Evolutionary conservation across 2,888 invertebrate species (phyloP), one percentile per base, ranked within the genome.

Genomic region (Harpalus rubripes): DNA sequence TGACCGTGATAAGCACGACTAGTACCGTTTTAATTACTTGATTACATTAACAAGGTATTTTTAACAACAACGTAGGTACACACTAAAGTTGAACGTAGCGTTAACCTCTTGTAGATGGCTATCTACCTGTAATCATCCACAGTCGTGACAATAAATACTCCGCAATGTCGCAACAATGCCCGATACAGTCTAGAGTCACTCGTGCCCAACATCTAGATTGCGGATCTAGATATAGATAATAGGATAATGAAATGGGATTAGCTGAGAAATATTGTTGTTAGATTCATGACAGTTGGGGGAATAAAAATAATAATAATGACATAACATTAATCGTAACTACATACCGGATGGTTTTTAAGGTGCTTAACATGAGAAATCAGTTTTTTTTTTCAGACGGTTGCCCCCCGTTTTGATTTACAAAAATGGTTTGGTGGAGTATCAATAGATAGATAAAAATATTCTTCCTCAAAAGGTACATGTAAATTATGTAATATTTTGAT

Each of bases 21-120:
- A 68, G 44, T 74, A 74, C 72, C 72, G 72, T 74, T 74, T 74
- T 74, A 74, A 74, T 74, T 74, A 18, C 72, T 44, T 74, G 72
- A 74, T 74, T 74, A 74, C 72, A 74, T 74, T 74, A 74, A 52
- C 72, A n/a, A 1, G 12, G 7, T 1, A 41, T 16, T 74, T 74
- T 74, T 74, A 16, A 44, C 12, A 1, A 15, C 72, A 52, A 10
- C 32, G 2, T 4, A 32, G 32, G 44, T 52, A 52, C 63, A 10
- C 6, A 32, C 32, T 32, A 32, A 8, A 1, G 44, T 16, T 39
- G 41, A 44, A 44, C 41, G 41, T 41, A 44, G 52, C 41, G 41
- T 41, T 15, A 10, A 18, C 41, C 72, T 74, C 44, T 74, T 74
- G 72, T 74, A 74, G 72, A 74, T 74, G 3, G 18, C 12, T 44